phyloP scores from a whole-genome alignment of 1,140 invertebrate genomes.

The Zaprionus ghesquierei region DNA sequence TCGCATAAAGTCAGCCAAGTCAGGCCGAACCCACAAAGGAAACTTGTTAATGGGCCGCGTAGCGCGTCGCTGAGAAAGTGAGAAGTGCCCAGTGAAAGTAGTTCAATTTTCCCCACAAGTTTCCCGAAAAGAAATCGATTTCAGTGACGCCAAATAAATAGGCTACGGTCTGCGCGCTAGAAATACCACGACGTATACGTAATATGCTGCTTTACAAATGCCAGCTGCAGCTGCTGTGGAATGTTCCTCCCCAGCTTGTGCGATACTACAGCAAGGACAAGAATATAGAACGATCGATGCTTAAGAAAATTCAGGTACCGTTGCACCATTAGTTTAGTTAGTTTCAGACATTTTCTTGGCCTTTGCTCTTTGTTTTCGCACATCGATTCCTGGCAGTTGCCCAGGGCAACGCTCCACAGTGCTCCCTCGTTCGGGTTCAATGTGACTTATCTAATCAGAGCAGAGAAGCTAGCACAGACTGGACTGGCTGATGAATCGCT shows the following conservation, averaged over 20 bases:
- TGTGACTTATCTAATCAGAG: constrained; percentile 64
- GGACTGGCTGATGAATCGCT: background rate
- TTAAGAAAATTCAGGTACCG: constrained; percentile 59
- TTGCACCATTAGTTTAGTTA: background rate
- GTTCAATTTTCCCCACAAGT: constrained; percentile 3
- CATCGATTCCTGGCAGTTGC: constrained; percentile 26
- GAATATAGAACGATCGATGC: constrained; percentile 45
- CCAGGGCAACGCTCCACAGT: constrained; percentile 28
- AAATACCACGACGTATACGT: constrained; percentile 54
- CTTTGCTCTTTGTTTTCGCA: background rate
- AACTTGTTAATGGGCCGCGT: constrained; percentile 54
- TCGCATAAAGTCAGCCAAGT: constrained; percentile 47
- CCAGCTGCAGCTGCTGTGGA: constrained; percentile 49
- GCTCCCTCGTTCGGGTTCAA: background rate
- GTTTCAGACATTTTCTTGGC: background rate
- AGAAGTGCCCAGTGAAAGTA: constrained; percentile 37
- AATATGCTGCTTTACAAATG: constrained; percentile 64
- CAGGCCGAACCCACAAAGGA: constrained; percentile 7
- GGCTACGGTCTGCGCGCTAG: constrained; percentile 32
- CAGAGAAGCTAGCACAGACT: background rate
- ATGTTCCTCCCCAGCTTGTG: constrained; percentile 36
- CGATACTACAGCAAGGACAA: constrained; percentile 44
- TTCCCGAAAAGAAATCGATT: constrained; percentile 50
- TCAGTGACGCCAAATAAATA: constrained; percentile 50
- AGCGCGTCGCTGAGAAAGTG: background rate